Base-by-base conservation (phyloP, 2,888 invertebrate genomes). In the Ptychoptera albimana region DNA sequence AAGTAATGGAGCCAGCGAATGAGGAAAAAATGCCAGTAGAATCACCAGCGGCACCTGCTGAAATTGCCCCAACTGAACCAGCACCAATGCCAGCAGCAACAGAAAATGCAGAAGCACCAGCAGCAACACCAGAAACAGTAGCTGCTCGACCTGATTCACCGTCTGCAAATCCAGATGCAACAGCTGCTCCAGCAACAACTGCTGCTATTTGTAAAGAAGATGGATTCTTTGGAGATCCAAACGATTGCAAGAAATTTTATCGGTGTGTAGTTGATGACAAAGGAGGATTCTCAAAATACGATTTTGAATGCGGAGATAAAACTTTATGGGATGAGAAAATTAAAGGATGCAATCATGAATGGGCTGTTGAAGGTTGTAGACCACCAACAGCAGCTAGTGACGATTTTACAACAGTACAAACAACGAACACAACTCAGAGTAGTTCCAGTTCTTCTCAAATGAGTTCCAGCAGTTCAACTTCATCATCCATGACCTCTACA, bases 261-360 rank as follows among this genome's bases (percentile, higher is more conserved):
- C 72, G 84, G 51, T 86, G 86, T 61, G 82, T 83, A 15, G 67
- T 70, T 46, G 70, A 73, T 55, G 75, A 73, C 1, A 64, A 69
- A 29, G 73, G 72, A 47, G 68, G 69, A 3, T 80, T 68, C 53
- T 74, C 64, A 39, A 76, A 73, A 61, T 78, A 79, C 57, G 77
- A 82, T 49, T 86, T 82, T 58, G 66, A 66, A 11, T 86, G 86
- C 60, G 79, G 77, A 3, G 72, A 77, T 44, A 83, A 82, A 42
- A 86, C 85, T 6, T 77, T 80, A 31, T 86, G 85, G 84, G 82
- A 83, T 63, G 71, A 74, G 46, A 64, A 69, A 43, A 63, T 75
- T 46, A 67, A 74, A 57, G 72, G 77, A 41, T 87, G 86, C 60
- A 84, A 86, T 60, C 75, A 84, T 58, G 71, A 73, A 34, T 75